These are phyloP conservation scores for Bombus confusus DNA, from an alignment of 1,140 invertebrate species.

Conservation along the genomic window DNA sequence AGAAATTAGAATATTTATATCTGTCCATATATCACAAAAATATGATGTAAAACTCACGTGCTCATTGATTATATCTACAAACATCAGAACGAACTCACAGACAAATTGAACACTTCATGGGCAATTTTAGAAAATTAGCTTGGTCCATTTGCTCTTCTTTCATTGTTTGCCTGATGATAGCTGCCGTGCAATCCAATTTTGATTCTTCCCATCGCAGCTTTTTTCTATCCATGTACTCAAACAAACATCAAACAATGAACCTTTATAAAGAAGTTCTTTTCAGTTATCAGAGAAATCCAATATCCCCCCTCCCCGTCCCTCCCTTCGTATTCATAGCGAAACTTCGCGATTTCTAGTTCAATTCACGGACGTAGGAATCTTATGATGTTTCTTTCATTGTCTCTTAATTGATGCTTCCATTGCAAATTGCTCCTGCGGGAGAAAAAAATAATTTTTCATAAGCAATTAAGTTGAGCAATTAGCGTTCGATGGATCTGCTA, in stretches of 20 bases:
- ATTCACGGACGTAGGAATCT: too few species aligned
- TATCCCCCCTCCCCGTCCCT: not conserved
- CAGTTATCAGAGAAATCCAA: not conserved
- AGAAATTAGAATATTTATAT: not conserved
- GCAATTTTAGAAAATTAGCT: too few species aligned
- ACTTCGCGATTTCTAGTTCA: too few species aligned
- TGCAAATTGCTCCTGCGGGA: not conserved
- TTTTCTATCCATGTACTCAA: not conserved
- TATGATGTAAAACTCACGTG: too few species aligned
- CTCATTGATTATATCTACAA: too few species aligned
- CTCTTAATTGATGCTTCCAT: not conserved
- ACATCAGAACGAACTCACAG: too few species aligned
- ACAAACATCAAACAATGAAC: not conserved
- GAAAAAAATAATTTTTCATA: not conserved
- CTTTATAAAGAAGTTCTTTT: not conserved
- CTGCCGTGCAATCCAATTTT: not conserved
- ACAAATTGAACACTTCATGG: too few species aligned
- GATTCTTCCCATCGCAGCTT: not conserved
- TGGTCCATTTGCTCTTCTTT: too few species aligned
- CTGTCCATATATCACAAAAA: not conserved
- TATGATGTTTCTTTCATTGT: too few species aligned
- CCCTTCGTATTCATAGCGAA: not conserved
- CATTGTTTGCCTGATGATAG: not conserved
- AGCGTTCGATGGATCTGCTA: not conserved
- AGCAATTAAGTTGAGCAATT: not conserved